These are phyloP conservation scores for Chrysotoxum bicinctum DNA, from an alignment of 2,888 invertebrate genomes.

Conservation along the genomic window DNA sequence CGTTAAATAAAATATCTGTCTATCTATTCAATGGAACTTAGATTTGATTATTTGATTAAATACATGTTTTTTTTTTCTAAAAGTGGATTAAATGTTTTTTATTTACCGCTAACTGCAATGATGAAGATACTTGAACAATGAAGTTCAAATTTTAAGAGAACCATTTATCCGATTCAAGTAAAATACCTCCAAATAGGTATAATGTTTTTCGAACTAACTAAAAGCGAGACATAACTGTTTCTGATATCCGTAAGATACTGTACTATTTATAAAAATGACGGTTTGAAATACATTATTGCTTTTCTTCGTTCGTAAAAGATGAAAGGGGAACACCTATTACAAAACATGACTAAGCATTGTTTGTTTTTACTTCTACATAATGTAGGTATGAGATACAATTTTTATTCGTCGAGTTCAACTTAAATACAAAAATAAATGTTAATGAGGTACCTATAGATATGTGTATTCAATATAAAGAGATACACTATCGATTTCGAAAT, in stretches of 20 bases:
- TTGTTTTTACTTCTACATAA: conserved; percentile 29
- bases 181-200: too few species aligned
- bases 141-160: too few species aligned
- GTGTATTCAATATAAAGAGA: not conserved
- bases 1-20: too few species aligned
- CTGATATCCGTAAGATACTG: not conserved
- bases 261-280: not conserved
- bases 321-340: conserved; percentile 12
- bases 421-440: not conserved
- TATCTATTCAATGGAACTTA: too few species aligned
- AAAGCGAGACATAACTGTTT: too few species aligned
- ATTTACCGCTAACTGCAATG: too few species aligned
- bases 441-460: not conserved
- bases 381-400: not conserved
- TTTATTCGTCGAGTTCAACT: not conserved
- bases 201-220: too few species aligned
- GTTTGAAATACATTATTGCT: conserved; percentile 17
- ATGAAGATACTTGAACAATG: too few species aligned
- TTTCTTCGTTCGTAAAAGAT: not conserved
- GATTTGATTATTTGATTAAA: too few species aligned
- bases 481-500: conserved; percentile 28
- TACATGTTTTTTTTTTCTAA: too few species aligned
- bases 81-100: too few species aligned
- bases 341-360: conserved; percentile 47
- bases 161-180: too few species aligned